Base-by-base conservation (phyloP, 2,888 invertebrate genomes). In the Callimorpha dominula region DNA sequence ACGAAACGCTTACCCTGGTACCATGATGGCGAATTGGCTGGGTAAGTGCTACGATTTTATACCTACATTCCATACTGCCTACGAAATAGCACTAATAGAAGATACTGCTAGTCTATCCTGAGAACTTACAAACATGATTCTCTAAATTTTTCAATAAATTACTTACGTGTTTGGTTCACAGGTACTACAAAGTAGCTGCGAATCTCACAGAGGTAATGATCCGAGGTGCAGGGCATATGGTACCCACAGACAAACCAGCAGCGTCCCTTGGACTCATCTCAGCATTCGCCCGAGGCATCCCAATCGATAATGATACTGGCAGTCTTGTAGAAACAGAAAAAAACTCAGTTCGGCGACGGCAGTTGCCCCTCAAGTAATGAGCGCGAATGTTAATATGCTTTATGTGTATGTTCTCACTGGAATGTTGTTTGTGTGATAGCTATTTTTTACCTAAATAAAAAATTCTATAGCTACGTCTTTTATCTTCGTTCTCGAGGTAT, bases 221-320 rank as follows among this genome's bases (percentile, higher is more conserved):
- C 14, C 92, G 97, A 40, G 96, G 96, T 65, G 96, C 97, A 1
- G 97, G 97, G 0, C 97, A 97, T 87, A 96, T 97, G 96, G 96
- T 97, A 6, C 97, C 97, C 0, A 92, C 96, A 0, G 97, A 97
- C 88, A 96, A 96, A 85, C 97, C 97, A 0, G 93, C 96, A 3
- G 96, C 96, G 65, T 92, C 96, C 0, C 93, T 96, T 1, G 96
- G 97, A 42, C 93, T 97, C 77, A 96, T 97, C 80, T 96, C 96
- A 52, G 96, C 96, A 77, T 97, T 97, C 87, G 94, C 96, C 50
- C 92, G 95, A n/a, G 93, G 92, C 15, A 79, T 93, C 7, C 71
- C 91, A 0, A 86, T 95, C 2, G 86, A 90, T 0, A 75, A 89
- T 15, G 95, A 95, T 79, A 95, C 95, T 0, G 92, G 87, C 31